Base-by-base conservation (phyloP, 1,140 invertebrate genomes). In the Nasonia longicornis region DNA sequence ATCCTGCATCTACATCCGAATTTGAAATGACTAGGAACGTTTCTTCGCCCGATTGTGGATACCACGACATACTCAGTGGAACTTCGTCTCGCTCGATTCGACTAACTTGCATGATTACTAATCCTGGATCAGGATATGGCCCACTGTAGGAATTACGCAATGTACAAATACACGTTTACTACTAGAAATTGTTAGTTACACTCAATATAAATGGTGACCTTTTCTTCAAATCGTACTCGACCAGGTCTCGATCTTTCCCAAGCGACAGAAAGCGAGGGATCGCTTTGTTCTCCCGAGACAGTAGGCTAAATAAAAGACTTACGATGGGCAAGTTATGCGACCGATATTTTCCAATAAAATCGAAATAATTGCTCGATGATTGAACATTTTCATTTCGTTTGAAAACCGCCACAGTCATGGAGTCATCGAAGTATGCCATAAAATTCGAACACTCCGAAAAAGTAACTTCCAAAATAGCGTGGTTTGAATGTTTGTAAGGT, bases 181-280 rank as follows among this genome's bases (percentile, higher is more conserved):
- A 42, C 38, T 8, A 8, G 6, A 42, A 42, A 35, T 35, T 35
- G 31, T 6, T 35, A 6, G 38, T 42, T 42, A 22, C 22, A 73
- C 22, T 71, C 2, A 4, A 22, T 22, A 22, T 22, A 22, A 71
- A 71, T 42, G 16, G 16, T n/a, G 3, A 91, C 89, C 92, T 93
- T n/a, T 90, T 87, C 16, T 91, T 90, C 63, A 95, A 89, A 84
- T 95, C 92, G 85, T 95, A 96, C 88, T 95, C 94, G 20, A 95
- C 92, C 88, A 96, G 86, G n/a, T 92, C 86, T n/a, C 91, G 83
- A 84, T 94, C 94, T 42, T 89, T 85, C 3, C 93, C 93, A n/a
- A 94, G 84, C 0, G 93, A 93, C 35, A 93, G 87, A 0, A 95
- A 85, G 31, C 91, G 90, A 38, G 90, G 91, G 16, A 86, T 86